A percentile compares a stretch with the other conserved stretches of the same genome.
Conservation (phyloP, 2,113 vertebrate genomes). For the Hemibagrus wyckioides region DNA sequence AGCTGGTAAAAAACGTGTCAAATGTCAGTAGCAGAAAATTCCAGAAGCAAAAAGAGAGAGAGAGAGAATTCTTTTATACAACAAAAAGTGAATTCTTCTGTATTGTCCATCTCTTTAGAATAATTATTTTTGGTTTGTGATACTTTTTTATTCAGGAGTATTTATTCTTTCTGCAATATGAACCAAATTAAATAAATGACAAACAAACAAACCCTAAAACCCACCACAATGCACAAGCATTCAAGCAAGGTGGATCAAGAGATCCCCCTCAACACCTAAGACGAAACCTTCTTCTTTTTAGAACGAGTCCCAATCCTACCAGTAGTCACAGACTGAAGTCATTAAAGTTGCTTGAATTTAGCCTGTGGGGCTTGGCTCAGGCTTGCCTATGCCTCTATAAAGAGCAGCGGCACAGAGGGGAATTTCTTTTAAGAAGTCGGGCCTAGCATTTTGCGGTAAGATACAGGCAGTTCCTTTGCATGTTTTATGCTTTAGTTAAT, state of each 20-base stretch:
- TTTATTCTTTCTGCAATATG: neutral
- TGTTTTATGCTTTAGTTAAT: conserved; percentile 71
- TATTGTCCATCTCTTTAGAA: neutral
- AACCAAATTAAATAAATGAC: neutral
- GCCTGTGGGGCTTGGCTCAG: conserved; percentile 69
- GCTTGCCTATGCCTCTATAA: conserved; percentile 61
- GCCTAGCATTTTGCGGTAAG: conserved; percentile 72
- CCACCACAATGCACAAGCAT: neutral
- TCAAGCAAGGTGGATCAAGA: neutral
- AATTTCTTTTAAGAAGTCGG: conserved; percentile 68
- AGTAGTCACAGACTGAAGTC: conserved; percentile 76
- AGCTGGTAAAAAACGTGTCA: neutral
- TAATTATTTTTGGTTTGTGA: neutral
- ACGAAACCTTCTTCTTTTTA: conserved; percentile 38
- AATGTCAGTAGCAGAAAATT: neutral
- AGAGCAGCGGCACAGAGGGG: conserved; percentile 58
- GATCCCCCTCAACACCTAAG: neutral
- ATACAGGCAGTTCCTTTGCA: conserved; percentile 72
- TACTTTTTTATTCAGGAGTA: neutral
- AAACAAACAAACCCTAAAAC: neutral
- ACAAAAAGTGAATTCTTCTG: neutral
- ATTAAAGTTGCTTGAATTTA: conserved; percentile 73
- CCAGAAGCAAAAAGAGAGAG: neutral
- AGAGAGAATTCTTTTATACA: neutral
- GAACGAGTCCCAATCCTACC: conserved; percentile 66